Percentiles rank a stretch among this genome's conserved stretches.
Conservation (phyloP, 2,888 invertebrate genomes). For the Neuroscelio doddi region DNA sequence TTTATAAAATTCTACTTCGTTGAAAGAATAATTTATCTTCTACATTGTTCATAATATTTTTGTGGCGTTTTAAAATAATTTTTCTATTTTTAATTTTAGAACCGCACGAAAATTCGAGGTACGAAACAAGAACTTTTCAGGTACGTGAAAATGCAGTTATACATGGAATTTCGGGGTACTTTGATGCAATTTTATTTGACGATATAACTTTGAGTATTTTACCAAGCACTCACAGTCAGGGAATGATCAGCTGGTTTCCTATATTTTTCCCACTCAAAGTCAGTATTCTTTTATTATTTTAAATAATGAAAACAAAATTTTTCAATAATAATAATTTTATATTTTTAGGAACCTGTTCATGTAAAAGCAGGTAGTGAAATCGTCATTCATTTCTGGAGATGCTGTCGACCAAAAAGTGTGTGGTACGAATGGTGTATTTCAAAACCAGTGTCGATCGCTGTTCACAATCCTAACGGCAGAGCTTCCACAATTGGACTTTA, state of each 20-base stretch:
- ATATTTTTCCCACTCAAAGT: slow-evolving; percentile 93
- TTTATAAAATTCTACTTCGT: background rate
- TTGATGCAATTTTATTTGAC: slow-evolving; percentile 90
- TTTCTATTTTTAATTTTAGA: slow-evolving; percentile 61
- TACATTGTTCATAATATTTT: background rate
- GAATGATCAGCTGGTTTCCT: slow-evolving; percentile 99
- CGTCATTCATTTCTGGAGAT: slow-evolving; percentile 90
- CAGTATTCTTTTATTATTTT: slow-evolving; percentile 47
- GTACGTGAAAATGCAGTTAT: slow-evolving; percentile 84
- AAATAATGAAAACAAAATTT: background rate
- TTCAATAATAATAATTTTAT: too few relatives aligned
- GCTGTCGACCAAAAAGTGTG: slow-evolving; percentile 84
- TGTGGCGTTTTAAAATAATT: too few relatives aligned
- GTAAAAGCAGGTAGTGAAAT: slow-evolving; percentile 82
- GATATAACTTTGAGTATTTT: slow-evolving; percentile 91
- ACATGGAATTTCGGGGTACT: slow-evolving; percentile 97
- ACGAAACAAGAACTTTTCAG: slow-evolving; percentile 79
- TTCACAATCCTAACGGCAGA: slow-evolving; percentile 84
- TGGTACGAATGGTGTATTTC: slow-evolving; percentile 97
- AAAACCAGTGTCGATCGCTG: slow-evolving; percentile 75
- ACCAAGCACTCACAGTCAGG: slow-evolving; percentile 89
- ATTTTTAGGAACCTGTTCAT: slow-evolving; percentile 82
- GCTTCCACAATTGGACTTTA: slow-evolving; percentile 81
- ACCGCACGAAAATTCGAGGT: slow-evolving; percentile 82
- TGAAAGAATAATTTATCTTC: background rate